Conservation (phyloP, 2,888 invertebrate species). For the Pterobdella sp. region DNA sequence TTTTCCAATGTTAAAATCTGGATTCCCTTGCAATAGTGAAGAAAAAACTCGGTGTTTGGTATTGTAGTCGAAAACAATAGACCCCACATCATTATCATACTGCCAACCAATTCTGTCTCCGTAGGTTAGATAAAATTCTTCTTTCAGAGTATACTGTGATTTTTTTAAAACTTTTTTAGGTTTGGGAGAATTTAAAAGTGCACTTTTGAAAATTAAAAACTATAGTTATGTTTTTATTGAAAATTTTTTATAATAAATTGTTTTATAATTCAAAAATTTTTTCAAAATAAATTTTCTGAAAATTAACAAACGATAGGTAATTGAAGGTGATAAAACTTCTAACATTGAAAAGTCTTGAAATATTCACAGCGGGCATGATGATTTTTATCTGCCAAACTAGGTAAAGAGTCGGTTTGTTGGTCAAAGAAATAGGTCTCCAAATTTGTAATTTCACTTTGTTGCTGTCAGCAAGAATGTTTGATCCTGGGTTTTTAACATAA, state of each 20-base stretch:
- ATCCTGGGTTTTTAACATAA: slow-evolving; percentile 29
- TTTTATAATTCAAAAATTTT: no score
- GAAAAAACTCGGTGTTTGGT: slow-evolving; percentile 32
- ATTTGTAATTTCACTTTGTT: slow-evolving; percentile 32
- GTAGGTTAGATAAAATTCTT: slow-evolving; percentile 17
- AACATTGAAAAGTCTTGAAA: slow-evolving; percentile 33
- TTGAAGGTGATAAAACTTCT: no score
- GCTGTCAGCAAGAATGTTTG: slow-evolving; percentile 1
- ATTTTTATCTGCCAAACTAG: slow-evolving; percentile 33
- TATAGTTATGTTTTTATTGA: no score
- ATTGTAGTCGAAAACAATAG: slow-evolving; percentile 34
- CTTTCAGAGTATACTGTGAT: slow-evolving; percentile 32
- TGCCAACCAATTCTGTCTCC: slow-evolving; percentile 36
- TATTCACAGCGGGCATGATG: background rate
- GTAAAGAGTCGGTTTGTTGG: slow-evolving; percentile 6
- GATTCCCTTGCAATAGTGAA: background rate
- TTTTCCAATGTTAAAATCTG: slow-evolving; percentile 24
- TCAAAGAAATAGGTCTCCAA: slow-evolving; percentile 32
- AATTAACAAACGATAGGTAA: no score
- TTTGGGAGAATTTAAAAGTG: background rate
- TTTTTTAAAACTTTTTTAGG: background rate
- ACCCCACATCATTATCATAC: slow-evolving; percentile 29
- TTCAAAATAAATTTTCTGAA: no score
- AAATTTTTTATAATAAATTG: no score
- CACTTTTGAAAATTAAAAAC: background rate